Evolutionary conservation across 2,797 vertebrate genomes (phyloP).

Genomic region (Serranus cabrilla): DNA sequence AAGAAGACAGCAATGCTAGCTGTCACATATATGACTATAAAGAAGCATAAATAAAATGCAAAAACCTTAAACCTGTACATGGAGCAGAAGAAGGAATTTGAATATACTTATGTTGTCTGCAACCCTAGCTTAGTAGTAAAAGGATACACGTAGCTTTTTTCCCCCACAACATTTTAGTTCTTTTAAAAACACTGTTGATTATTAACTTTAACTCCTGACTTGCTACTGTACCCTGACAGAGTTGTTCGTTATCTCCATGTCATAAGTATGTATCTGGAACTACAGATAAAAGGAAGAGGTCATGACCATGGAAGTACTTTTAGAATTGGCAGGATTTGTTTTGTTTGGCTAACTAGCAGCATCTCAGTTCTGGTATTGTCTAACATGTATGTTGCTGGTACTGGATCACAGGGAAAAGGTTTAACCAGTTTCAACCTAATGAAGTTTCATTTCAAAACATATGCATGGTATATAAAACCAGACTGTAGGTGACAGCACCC

Average conservation of each 20-base stretch:
- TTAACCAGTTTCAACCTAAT: neutral
- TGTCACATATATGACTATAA: too few species aligned
- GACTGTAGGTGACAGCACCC: neutral
- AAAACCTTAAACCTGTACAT: too few species aligned
- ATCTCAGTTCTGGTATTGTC: neutral
- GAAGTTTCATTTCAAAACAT: neutral
- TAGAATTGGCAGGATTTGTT: neutral
- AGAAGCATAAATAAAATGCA: too few species aligned
- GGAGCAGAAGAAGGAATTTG: too few species aligned
- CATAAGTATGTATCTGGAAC: neutral
- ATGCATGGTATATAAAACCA: neutral
- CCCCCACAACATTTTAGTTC: too few species aligned
- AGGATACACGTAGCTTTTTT: too few species aligned
- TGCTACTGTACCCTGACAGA: neutral
- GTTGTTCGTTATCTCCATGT: neutral
- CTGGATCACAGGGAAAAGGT: neutral
- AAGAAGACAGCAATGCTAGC: too few species aligned
- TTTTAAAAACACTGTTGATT: neutral
- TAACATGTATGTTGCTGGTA: neutral
- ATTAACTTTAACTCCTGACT: neutral
- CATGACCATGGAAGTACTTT: neutral
- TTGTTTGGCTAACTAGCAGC: neutral
- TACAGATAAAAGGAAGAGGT: neutral
- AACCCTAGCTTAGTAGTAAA: too few species aligned
- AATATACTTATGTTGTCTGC: too few species aligned